Conservation (phyloP, 2,113 vertebrate genomes). For the Raja brachyura region DNA sequence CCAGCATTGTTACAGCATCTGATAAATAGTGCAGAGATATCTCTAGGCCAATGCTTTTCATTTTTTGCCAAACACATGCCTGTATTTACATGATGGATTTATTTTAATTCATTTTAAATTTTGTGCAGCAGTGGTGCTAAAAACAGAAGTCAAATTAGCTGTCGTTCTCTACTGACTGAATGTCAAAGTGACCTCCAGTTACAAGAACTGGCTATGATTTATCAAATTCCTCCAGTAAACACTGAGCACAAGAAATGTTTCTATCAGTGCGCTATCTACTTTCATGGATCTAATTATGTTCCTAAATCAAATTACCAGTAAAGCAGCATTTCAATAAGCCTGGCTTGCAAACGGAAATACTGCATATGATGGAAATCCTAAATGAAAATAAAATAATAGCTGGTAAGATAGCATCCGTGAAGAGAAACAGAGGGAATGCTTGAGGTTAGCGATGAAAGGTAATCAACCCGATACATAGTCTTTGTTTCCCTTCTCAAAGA, state of each 20-base stretch:
- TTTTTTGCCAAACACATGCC: too few relatives aligned
- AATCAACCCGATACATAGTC: too few relatives aligned
- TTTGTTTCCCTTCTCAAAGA: too few relatives aligned
- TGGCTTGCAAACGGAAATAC: neutral
- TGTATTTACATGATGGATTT: neutral
- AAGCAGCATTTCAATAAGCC: neutral
- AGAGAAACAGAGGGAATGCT: too few relatives aligned
- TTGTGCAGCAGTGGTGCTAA: neutral
- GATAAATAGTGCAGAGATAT: too few relatives aligned
- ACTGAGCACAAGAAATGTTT: neutral
- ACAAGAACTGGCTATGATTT: neutral
- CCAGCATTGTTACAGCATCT: too few relatives aligned
- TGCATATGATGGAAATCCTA: too few relatives aligned
- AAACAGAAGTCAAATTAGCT: neutral
- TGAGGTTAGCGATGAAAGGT: too few relatives aligned
- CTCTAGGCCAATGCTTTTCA: too few relatives aligned
- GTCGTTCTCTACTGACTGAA: neutral
- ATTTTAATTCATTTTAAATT: neutral
- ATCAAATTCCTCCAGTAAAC: neutral
- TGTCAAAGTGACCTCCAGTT: constrained; percentile 6
- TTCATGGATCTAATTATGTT: neutral
- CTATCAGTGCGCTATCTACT: neutral
- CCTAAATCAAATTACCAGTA: neutral
- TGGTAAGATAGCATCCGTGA: too few relatives aligned
- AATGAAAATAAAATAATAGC: too few relatives aligned